These are phyloP conservation scores for Steinernema khuongi DNA, from an alignment of 1,140 invertebrate genomes.

Conservation along the genomic window DNA sequence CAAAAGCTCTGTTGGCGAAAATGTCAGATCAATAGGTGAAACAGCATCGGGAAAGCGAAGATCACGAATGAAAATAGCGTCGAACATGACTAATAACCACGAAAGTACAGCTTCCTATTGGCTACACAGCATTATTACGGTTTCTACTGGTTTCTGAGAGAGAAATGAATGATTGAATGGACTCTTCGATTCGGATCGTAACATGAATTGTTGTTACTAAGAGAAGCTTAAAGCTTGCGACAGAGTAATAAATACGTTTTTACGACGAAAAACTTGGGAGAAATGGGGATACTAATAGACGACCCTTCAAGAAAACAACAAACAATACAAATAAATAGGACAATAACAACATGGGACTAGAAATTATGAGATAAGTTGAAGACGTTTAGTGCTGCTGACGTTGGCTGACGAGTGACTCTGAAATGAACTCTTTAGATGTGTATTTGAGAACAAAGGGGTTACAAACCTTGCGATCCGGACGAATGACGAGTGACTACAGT, in stretches of 20 bases:
- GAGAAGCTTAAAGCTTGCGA: conserved; percentile 13
- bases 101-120: neutral
- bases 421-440: neutral
- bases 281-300: neutral
- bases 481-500: neutral
- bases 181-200: conserved; percentile 6
- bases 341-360: neutral
- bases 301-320: too few relatives aligned
- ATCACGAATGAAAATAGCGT: neutral
- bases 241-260: conserved; percentile 14
- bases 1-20: conserved; percentile 7
- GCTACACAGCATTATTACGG: neutral
- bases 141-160: neutral
- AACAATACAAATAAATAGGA: neutral
- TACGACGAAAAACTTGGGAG: neutral
- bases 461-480: neutral
- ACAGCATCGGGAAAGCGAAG: conserved; percentile 10
- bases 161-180: neutral
- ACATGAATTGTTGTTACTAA: conserved; percentile 9
- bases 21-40: neutral
- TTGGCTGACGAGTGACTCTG: neutral
- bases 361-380: neutral
- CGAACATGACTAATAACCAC: neutral
- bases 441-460: neutral
- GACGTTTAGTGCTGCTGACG: neutral